These are phyloP conservation scores for Hydraecia micacea DNA, from an alignment of 2,888 invertebrate genomes.

Conservation along the genomic window DNA sequence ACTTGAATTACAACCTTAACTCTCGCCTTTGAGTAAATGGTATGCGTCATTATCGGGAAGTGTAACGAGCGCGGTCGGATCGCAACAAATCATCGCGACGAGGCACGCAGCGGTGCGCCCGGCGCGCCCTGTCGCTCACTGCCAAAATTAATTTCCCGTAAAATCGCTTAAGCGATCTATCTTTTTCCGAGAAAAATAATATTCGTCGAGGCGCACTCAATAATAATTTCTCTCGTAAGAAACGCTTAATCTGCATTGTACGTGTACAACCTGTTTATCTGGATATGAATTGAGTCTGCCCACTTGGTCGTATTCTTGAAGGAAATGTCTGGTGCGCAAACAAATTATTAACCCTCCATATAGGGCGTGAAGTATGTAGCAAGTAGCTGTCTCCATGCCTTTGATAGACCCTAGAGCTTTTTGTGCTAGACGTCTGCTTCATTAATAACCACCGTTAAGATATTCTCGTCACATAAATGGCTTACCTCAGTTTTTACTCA, in stretches of 20 bases:
- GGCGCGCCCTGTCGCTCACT: slow-evolving; percentile 85
- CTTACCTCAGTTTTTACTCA: slow-evolving; percentile 75
- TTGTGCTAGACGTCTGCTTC: slow-evolving; percentile 74
- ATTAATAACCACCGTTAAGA: slow-evolving; percentile 80
- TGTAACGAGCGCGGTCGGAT: slow-evolving; percentile 82
- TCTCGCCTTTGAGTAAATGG: slow-evolving; percentile 83
- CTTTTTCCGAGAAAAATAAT: slow-evolving; percentile 87
- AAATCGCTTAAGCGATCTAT: slow-evolving; percentile 88
- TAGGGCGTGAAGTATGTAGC: slow-evolving; percentile 77
- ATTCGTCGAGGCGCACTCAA: slow-evolving; percentile 78
- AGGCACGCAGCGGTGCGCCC: slow-evolving; percentile 67
- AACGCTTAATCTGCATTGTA: slow-evolving; percentile 82
- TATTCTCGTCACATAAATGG: slow-evolving; percentile 76
- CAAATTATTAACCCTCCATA: slow-evolving; percentile 85
- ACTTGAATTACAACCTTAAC: slow-evolving; percentile 79
- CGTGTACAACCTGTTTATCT: slow-evolving; percentile 79
- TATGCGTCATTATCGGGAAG: slow-evolving; percentile 85
- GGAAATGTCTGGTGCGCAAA: slow-evolving; percentile 80
- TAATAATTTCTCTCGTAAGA: slow-evolving; percentile 81
- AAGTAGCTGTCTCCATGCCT: slow-evolving; percentile 75
- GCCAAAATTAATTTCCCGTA: slow-evolving; percentile 89
- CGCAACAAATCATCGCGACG: slow-evolving; percentile 84
- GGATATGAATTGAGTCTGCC: slow-evolving; percentile 77
- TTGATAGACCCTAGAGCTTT: slow-evolving; percentile 77
- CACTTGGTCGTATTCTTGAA: slow-evolving; percentile 74